Conservation (phyloP, 30 jellyfish, hydroid and myxozoan species). For the Turritopsis rubra region DNA sequence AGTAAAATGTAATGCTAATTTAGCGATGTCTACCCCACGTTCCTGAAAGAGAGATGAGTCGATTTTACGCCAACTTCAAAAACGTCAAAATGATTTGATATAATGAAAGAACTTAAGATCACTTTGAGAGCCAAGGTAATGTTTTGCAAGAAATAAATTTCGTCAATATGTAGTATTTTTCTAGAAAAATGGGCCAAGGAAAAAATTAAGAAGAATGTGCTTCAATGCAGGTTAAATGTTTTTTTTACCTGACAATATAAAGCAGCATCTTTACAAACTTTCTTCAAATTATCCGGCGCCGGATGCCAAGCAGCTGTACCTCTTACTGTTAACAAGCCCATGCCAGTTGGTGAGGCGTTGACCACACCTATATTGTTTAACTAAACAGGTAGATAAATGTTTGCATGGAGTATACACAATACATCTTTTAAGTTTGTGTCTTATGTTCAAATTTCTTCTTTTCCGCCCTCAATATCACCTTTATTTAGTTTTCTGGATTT, state of each 20-base stretch:
- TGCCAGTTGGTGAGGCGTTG: slow-evolving; percentile 85
- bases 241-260: slow-evolving; percentile 46
- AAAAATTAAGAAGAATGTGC: neutral
- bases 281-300: slow-evolving; percentile 53
- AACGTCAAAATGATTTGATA: too few species aligned
- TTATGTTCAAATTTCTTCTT: neutral
- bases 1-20: slow-evolving; percentile 55
- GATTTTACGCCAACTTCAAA: neutral
- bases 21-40: slow-evolving; percentile 58
- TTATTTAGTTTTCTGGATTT: too few species aligned
- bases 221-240: neutral
- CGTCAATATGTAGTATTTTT: neutral
- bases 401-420: neutral
- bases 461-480: too few species aligned
- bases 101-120: neutral
- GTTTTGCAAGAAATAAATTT: too few species aligned
- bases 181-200: neutral
- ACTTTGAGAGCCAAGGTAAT: neutral
- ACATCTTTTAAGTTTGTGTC: too few species aligned
- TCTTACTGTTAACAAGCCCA: slow-evolving; percentile 66
- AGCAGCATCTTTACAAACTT: slow-evolving; percentile 50
- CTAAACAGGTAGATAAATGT: slow-evolving; percentile 13
- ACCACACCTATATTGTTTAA: slow-evolving; percentile 50
- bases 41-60: slow-evolving; percentile 15
- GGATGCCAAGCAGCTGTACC: slow-evolving; percentile 96